Percentiles rank a stretch among this genome's conserved stretches.
Conservation (phyloP, 1,140 invertebrate species). For the Tetramorium alpestre region DNA sequence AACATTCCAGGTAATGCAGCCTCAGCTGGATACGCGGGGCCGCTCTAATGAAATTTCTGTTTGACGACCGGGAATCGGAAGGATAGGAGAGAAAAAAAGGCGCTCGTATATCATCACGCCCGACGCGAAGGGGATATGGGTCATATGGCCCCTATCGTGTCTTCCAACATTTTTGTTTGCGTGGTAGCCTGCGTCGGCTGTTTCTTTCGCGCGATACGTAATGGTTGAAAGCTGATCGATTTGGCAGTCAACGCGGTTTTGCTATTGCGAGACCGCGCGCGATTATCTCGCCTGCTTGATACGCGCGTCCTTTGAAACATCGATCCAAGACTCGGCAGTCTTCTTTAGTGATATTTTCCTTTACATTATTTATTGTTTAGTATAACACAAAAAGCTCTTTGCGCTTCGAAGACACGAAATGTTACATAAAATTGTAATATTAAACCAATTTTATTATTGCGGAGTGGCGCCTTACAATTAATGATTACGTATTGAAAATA, state of each 20-base stretch:
- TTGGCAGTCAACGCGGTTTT: slow-evolving; percentile 21
- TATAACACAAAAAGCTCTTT: not conserved
- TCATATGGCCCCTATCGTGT: not conserved
- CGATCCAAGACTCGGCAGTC: not conserved
- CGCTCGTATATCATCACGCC: slow-evolving; percentile 49
- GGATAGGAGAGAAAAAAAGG: slow-evolving; percentile 8
- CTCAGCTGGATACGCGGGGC: not conserved
- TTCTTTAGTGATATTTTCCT: not conserved
- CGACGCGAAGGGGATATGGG: slow-evolving; percentile 31
- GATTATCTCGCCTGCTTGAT: slow-evolving; percentile 9
- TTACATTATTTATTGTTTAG: not conserved
- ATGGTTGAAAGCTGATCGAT: slow-evolving; percentile 30
- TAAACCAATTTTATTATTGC: not conserved
- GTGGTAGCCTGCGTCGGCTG: slow-evolving; percentile 47
- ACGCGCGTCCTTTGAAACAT: not conserved
- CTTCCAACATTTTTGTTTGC: slow-evolving; percentile 46
- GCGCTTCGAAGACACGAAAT: not conserved
- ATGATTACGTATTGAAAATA: not conserved
- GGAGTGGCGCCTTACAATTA: not conserved
- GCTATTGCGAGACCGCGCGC: not conserved
- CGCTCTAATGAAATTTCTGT: slow-evolving; percentile 71
- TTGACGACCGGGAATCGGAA: slow-evolving; percentile 26
- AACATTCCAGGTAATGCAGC: slow-evolving; percentile 83
- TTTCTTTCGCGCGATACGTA: slow-evolving; percentile 38
- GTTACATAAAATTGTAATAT: not conserved